Percentiles rank a stretch among this genome's conserved stretches.
phyloP scores from a whole-genome alignment of 1,140 invertebrate species.

The Lordiphosa stackelbergi region DNA sequence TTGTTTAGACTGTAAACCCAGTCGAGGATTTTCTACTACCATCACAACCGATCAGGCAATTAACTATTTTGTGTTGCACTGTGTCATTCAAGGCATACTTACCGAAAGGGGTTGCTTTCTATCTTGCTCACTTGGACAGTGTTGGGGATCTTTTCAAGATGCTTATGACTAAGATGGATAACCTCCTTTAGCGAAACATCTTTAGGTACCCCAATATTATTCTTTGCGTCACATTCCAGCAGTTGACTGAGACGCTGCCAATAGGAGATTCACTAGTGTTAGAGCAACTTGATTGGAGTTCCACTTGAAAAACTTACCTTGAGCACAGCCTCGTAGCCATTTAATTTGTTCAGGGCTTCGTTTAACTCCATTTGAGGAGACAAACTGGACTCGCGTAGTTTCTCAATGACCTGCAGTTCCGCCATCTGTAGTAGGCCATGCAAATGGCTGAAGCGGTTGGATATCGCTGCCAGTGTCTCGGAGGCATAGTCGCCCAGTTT shows the following conservation, averaged over 20 bases:
- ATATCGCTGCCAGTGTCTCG: slow-evolving; percentile 40
- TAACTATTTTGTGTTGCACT: too few relatives aligned
- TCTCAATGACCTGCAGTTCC: slow-evolving; percentile 47
- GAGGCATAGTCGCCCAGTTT: slow-evolving; percentile 49
- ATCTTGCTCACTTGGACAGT: slow-evolving; percentile 31
- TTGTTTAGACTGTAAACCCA: too few relatives aligned
- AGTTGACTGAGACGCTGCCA: slow-evolving; percentile 33
- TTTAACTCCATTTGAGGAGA: slow-evolving; percentile 42
- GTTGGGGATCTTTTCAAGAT: slow-evolving; percentile 52
- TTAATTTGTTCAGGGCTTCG: slow-evolving; percentile 36
- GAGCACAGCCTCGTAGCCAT: slow-evolving; percentile 38
- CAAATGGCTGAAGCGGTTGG: slow-evolving; percentile 47
- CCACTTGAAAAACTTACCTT: slow-evolving; percentile 28
- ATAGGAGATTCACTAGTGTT: background rate
- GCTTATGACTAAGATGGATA: slow-evolving; percentile 11
- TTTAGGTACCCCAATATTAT: slow-evolving; percentile 4
- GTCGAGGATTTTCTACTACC: too few relatives aligned
- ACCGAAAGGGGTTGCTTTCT: slow-evolving; percentile 54
- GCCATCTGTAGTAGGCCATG: slow-evolving; percentile 62
- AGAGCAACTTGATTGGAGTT: background rate
- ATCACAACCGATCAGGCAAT: too few relatives aligned
- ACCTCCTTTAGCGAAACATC: slow-evolving; percentile 36
- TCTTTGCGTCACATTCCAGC: slow-evolving; percentile 5
- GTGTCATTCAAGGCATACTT: slow-evolving; percentile 2
- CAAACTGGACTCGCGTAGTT: slow-evolving; percentile 46